Evolutionary conservation across 2,113 vertebrate species (phyloP).

Genomic region (Hemiscyllium ocellatum): DNA sequence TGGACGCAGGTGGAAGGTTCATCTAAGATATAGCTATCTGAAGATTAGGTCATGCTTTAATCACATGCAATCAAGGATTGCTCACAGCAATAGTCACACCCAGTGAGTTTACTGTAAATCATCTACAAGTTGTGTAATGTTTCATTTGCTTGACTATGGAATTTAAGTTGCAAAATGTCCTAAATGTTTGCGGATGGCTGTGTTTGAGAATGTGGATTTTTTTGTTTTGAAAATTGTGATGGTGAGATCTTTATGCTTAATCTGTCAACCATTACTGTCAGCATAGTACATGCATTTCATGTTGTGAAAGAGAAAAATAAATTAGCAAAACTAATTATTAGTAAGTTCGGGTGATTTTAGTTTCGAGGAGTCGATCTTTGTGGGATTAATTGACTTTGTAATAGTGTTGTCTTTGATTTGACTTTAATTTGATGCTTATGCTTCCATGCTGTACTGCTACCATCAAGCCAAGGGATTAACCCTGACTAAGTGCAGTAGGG

Average conservation of each 20-base stretch:
- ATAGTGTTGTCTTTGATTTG: background rate
- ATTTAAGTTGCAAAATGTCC: background rate
- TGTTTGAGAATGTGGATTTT: background rate
- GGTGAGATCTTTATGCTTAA: background rate
- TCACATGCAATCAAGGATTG: slow-evolving; percentile 19
- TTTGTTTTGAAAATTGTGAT: background rate
- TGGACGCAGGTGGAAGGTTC: too few relatives aligned
- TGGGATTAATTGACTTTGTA: background rate
- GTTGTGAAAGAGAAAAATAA: background rate
- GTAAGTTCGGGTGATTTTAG: background rate
- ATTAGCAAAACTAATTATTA: background rate
- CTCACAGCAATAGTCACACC: background rate
- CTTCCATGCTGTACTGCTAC: too few relatives aligned
- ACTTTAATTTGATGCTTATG: background rate
- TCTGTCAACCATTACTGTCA: background rate
- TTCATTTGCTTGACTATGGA: background rate
- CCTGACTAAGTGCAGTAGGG: too few relatives aligned
- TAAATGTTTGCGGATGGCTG: background rate
- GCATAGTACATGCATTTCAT: background rate
- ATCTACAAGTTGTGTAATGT: background rate
- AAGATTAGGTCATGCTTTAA: slow-evolving; percentile 28
- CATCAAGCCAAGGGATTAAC: too few relatives aligned
- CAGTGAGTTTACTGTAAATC: background rate
- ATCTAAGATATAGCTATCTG: background rate
- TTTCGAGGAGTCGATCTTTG: too few relatives aligned